phyloP scores from a whole-genome alignment of 2,113 vertebrate genomes.

The Desmodus rotundus region DNA sequence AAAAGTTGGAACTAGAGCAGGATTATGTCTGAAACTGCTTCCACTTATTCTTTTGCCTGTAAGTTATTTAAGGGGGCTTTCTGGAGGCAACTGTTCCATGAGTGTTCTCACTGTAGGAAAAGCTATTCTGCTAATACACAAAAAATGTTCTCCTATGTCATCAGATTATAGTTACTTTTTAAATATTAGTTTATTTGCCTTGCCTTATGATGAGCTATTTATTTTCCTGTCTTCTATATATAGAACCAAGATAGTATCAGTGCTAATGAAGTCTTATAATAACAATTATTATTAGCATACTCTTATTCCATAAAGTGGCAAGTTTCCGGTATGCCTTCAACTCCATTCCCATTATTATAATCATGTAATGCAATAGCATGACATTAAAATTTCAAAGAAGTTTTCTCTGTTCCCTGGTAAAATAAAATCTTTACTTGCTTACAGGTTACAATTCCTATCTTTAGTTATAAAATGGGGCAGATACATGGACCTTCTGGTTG shows the following conservation, averaged over 20 bases:
- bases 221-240: constrained; percentile 59
- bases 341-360: constrained; percentile 53
- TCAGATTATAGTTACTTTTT: constrained; percentile 34
- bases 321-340: constrained; percentile 46
- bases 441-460: constrained; percentile 34
- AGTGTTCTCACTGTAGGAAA: neutral
- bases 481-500: neutral
- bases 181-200: constrained; percentile 56
- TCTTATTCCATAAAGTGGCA: constrained; percentile 51
- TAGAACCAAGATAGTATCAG: constrained; percentile 46
- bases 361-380: constrained; percentile 52
- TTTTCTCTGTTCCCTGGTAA: constrained; percentile 49
- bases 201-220: constrained; percentile 51
- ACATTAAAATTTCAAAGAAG: constrained; percentile 61
- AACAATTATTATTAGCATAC: constrained; percentile 58
- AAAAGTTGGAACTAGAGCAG: neutral
- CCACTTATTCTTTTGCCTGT: neutral
- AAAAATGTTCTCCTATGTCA: constrained; percentile 17
- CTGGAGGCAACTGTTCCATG: neutral
- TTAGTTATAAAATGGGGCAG: neutral
- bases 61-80: neutral
- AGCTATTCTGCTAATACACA: neutral
- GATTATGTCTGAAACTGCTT: neutral
- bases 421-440: constrained; percentile 59
- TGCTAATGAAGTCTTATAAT: constrained; percentile 62